Evolutionary conservation across 2,113 vertebrate genomes (phyloP).

Genomic region (Anarhynchus alexandrinus): DNA sequence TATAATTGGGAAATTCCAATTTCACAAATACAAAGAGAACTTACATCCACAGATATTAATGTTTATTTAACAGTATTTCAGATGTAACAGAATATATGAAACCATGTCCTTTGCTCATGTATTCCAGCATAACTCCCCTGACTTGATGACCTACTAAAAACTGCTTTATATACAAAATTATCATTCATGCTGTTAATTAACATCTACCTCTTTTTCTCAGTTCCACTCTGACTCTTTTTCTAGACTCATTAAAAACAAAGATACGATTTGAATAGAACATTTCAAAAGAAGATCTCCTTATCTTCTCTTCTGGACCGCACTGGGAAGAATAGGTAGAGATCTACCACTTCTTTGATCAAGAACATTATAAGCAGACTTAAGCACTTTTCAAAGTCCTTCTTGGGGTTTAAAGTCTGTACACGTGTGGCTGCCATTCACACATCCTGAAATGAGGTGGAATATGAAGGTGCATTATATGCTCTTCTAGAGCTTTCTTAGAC

Average conservation of each 20-base stretch:
- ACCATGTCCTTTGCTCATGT: neutral
- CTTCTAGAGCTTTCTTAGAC: neutral
- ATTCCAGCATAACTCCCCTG: neutral
- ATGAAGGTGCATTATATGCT: neutral
- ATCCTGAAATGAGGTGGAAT: neutral
- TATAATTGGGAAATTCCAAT: neutral
- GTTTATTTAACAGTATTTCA: neutral
- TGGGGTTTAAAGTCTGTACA: neutral
- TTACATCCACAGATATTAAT: neutral
- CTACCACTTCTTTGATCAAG: neutral
- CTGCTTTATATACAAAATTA: neutral
- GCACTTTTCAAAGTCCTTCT: neutral
- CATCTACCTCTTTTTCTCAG: slow-evolving; percentile 19
- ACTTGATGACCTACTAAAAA: slow-evolving; percentile 13
- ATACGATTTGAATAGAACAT: neutral
- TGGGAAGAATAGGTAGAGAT: neutral
- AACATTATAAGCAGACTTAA: slow-evolving; percentile 17
- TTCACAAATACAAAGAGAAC: neutral
- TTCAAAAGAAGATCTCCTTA: slow-evolving; percentile 4
- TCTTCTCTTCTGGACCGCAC: neutral
- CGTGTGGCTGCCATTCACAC: neutral
- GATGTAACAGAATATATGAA: neutral
- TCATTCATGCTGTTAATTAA: slow-evolving; percentile 31
- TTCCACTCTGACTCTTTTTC: neutral
- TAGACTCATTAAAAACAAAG: slow-evolving; percentile 16